These are phyloP conservation scores for Spinibarbus caldwelli DNA, from an alignment of 2,797 vertebrate species.

Conservation along the genomic window DNA sequence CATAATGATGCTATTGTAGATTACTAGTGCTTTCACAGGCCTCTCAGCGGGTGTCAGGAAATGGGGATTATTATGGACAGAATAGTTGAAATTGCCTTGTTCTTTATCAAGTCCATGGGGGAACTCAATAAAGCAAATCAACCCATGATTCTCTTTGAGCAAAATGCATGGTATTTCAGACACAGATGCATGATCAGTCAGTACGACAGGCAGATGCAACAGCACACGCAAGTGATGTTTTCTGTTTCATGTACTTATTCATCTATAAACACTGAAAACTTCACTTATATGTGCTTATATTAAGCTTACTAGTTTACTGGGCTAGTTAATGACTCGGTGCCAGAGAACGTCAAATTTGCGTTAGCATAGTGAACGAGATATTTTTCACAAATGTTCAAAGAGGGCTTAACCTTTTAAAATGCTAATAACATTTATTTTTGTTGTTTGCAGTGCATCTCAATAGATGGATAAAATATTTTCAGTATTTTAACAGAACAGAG, in stretches of 20 bases:
- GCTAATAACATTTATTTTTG: too few relatives aligned
- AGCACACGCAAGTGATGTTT: background rate
- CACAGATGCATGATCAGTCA: slow-evolving; percentile 4
- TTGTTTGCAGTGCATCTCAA: too few relatives aligned
- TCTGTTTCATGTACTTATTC: background rate
- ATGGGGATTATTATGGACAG: slow-evolving; percentile 51
- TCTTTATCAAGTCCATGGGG: background rate
- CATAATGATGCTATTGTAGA: slow-evolving; percentile 52
- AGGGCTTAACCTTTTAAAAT: too few relatives aligned
- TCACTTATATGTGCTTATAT: background rate
- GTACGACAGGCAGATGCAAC: background rate
- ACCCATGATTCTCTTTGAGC: slow-evolving; percentile 13
- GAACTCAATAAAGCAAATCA: slow-evolving; percentile 45
- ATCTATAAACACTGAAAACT: background rate
- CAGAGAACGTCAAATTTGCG: too few relatives aligned
- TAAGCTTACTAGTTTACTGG: background rate
- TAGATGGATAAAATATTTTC: too few relatives aligned
- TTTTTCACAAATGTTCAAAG: too few relatives aligned
- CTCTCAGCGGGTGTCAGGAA: slow-evolving; percentile 53
- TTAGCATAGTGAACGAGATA: too few relatives aligned
- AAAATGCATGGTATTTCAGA: background rate
- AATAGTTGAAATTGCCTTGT: slow-evolving; percentile 50
- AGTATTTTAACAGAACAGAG: too few relatives aligned
- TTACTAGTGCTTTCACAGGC: slow-evolving; percentile 28
- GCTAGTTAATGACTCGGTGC: background rate